Base-by-base conservation (phyloP, 92 coral and sea anemone species). In the Zoanthus sociatus region DNA sequence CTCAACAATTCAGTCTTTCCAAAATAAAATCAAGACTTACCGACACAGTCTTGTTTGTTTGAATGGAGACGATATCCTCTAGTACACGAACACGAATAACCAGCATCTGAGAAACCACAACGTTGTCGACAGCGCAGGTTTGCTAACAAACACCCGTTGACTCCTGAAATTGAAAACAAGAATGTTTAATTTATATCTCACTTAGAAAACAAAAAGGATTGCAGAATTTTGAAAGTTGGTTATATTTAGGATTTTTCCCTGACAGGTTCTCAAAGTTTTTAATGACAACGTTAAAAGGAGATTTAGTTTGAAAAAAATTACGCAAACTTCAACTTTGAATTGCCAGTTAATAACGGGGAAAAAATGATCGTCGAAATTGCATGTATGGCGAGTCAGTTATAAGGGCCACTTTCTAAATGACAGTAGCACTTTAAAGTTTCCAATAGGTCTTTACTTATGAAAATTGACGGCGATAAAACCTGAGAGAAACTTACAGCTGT, bases 21-120 rank as follows among this genome's bases (percentile, higher is more conserved):
- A 63, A 18, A 69, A 5, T 2, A 33, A 30, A 69, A 46, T 0
- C 30, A 0, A 16, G 10, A 66, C 92, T 67, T 66, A 92, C 98
- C 98, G 6, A 93, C 86, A 81, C 98, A 94, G 17, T 90, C 91
- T 47, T 93, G 94, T 77, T 85, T 89, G 72, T 94, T 90, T 12
- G 64, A 60, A 48, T 92, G 92, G 18, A 94, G 87, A 44, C 95
- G 95, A 86, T 93, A 94, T 30, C 98, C 98, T 69, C 88, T 94
- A 47, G 90, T 21, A 47, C 98, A 94, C 18, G 93, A 86, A 71
- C 98, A 94, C 14, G 78, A 50, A 81, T 93, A 94, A 17, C 96
- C 98, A 26, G 89, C 89, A 67, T 48, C 79, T 1, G 93, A 87
- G 83, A 90, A 94, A 72, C 82, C 86, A 58, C 98, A 94, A 17